Conservation (phyloP, 35 echinoderm and acorn worm genomes). For the Hemicentrotus pulcherrimus region DNA sequence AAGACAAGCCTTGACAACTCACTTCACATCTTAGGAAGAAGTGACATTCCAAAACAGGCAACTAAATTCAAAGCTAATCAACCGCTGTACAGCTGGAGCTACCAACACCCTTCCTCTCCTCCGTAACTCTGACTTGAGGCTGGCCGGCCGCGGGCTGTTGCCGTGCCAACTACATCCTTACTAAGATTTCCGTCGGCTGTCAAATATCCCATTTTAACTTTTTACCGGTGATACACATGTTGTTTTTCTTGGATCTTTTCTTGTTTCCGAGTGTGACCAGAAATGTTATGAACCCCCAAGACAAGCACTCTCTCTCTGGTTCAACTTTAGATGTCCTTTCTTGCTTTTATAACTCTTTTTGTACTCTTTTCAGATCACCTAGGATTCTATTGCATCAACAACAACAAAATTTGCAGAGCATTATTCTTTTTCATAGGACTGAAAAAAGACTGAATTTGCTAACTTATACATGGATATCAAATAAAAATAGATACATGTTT, state of each 20-base stretch:
- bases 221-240: conserved; percentile 22
- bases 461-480: not conserved
- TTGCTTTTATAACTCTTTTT: not conserved
- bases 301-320: not conserved
- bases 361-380: not conserved
- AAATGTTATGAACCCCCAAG: not conserved
- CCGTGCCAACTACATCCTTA: conserved; percentile 34
- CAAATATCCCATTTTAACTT: conserved; percentile 30
- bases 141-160: conserved; percentile 37
- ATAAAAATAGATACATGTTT: not conserved
- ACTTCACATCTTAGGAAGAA: conserved; percentile 26
- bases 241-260: conserved; percentile 6
- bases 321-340: not conserved
- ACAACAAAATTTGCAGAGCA: not conserved
- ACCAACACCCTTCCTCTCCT: conserved; percentile 25
- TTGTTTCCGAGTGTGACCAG: not conserved
- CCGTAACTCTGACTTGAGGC: conserved; percentile 25
- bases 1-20: conserved; percentile 4
- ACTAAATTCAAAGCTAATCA: conserved; percentile 30
- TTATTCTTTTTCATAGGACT: not conserved
- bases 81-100: conserved; percentile 40
- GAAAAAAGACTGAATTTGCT: not conserved
- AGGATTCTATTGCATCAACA: not conserved
- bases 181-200: conserved; percentile 49
- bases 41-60: conserved; percentile 34